phyloP scores from a whole-genome alignment of 2,113 vertebrate species.

The Chlamydotis undulata region DNA sequence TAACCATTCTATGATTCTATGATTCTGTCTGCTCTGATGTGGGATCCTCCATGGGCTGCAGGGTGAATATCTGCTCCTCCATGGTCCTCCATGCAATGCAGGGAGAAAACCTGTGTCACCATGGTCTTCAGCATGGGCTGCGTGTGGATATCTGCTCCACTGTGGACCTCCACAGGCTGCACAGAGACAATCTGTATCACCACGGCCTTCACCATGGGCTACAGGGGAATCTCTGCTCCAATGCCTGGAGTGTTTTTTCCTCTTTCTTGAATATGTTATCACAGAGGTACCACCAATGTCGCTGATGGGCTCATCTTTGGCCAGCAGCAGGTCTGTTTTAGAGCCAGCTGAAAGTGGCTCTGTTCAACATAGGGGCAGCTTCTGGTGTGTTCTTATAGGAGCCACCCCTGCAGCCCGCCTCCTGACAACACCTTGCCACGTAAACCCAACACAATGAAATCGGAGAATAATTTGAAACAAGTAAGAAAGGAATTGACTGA shows the following conservation, averaged over 20 bases:
- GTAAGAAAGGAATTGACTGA: neutral
- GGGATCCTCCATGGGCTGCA: neutral
- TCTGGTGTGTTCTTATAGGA: neutral
- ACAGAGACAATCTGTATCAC: neutral
- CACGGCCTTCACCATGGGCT: neutral
- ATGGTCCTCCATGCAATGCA: neutral
- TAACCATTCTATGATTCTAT: too few relatives aligned
- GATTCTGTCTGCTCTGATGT: accelerated
- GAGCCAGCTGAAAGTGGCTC: neutral
- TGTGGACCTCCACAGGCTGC: neutral
- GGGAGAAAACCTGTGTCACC: neutral
- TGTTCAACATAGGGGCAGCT: neutral
- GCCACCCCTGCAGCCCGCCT: neutral
- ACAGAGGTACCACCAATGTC: neutral
- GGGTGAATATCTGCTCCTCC: neutral
- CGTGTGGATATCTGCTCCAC: neutral
- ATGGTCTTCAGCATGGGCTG: neutral
- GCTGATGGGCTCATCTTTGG: neutral
- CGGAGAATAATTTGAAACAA: neutral
- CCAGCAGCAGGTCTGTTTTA: neutral
- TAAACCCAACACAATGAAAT: neutral
- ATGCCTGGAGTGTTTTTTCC: neutral
- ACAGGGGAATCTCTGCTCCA: neutral
- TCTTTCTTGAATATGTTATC: neutral
- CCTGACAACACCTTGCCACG: neutral